A percentile compares a stretch with the other conserved stretches of the same genome.
These are phyloP conservation scores for Thryonomys swinderianus DNA, from an alignment of 2,113 vertebrate species.

Conservation along the genomic window DNA sequence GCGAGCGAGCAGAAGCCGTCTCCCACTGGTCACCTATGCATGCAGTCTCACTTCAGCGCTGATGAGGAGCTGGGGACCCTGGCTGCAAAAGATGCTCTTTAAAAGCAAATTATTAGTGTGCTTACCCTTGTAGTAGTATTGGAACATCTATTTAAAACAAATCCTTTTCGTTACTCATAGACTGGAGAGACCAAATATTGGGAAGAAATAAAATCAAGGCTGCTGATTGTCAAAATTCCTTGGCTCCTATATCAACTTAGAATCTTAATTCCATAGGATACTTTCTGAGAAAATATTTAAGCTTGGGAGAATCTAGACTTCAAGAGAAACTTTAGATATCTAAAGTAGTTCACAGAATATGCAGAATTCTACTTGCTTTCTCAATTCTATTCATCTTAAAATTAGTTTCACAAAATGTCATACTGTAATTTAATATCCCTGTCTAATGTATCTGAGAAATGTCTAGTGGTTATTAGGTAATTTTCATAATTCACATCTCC, in stretches of 20 bases:
- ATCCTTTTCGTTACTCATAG: background rate
- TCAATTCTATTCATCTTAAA: slow-evolving; percentile 58
- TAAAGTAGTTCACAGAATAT: background rate
- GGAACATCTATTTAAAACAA: slow-evolving; percentile 4
- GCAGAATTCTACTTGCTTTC: slow-evolving; percentile 40
- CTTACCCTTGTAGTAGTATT: background rate
- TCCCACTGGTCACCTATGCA: background rate
- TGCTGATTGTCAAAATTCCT: too few species aligned
- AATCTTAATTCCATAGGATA: background rate
- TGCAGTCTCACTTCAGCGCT: background rate
- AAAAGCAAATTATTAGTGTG: background rate
- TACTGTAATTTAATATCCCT: background rate
- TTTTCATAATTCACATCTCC: slow-evolving; percentile 26
- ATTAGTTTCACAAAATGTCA: slow-evolving; percentile 21
- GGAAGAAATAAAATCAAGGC: background rate
- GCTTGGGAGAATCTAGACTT: slow-evolving; percentile 31
- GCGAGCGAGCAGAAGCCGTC: background rate
- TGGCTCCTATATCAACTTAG: too few species aligned
- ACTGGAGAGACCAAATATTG: background rate
- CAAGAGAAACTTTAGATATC: background rate
- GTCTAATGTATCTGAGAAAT: background rate
- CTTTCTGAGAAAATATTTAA: slow-evolving; percentile 42
- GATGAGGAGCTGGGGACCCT: background rate
- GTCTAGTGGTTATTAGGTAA: slow-evolving; percentile 24
- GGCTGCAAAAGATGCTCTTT: background rate